Evolutionary conservation across 2,797 vertebrate species (phyloP).

Genomic region (Peromyscus eremicus): DNA sequence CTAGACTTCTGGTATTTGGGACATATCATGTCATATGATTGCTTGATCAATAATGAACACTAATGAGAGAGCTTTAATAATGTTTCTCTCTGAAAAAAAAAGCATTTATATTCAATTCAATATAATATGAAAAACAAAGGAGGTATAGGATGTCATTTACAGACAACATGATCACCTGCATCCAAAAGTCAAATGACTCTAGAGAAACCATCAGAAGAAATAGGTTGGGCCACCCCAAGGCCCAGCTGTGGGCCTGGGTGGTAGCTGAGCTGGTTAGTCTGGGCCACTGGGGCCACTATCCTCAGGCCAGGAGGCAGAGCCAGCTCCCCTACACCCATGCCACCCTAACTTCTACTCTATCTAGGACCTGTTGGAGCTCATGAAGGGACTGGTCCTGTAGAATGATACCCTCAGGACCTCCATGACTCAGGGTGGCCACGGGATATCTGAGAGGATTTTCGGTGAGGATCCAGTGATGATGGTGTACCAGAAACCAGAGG

Average conservation of each 20-base stretch:
- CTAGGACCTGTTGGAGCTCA: background rate
- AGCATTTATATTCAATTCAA: background rate
- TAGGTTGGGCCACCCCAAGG: background rate
- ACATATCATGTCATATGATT: background rate
- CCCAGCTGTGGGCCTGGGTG: background rate
- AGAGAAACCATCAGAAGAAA: conserved; percentile 20
- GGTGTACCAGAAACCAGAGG: background rate
- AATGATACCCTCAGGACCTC: background rate
- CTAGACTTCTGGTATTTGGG: background rate
- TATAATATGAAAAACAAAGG: background rate
- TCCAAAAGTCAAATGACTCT: conserved; percentile 28
- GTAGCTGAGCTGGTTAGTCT: background rate
- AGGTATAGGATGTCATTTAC: background rate
- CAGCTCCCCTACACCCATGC: background rate
- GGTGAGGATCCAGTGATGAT: background rate
- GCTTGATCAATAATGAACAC: background rate
- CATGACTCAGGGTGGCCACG: background rate
- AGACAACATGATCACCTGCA: background rate
- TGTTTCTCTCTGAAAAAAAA: conserved; percentile 6
- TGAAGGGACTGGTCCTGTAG: background rate
- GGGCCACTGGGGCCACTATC: background rate
- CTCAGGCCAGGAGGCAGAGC: background rate
- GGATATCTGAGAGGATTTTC: background rate
- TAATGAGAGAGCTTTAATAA: background rate
- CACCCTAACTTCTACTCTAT: background rate